A percentile compares a stretch with the other conserved stretches of the same genome.
These are phyloP conservation scores for Benitochromis conjunctus DNA, from an alignment of 2,113 vertebrate species.

Conservation along the genomic window DNA sequence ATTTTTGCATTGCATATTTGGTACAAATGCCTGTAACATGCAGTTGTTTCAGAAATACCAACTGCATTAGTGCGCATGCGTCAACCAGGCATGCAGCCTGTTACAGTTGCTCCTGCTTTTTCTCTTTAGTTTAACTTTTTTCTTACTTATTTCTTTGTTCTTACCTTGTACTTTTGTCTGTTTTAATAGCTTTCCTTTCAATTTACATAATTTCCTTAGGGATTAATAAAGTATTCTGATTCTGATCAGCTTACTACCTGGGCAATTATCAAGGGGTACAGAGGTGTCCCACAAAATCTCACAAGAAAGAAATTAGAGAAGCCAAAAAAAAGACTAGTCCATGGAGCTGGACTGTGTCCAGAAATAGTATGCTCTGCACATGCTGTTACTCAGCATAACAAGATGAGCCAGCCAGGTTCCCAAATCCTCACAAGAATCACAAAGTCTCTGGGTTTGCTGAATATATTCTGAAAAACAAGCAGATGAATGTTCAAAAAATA, in stretches of 20 bases:
- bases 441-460: background rate
- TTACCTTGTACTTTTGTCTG: no score
- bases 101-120: no score
- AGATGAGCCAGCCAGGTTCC: background rate
- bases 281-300: background rate
- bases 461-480: background rate
- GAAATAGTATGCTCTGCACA: background rate
- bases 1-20: background rate
- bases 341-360: background rate
- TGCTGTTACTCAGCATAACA: background rate
- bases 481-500: background rate
- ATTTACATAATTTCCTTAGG: no score
- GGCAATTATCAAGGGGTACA: background rate
- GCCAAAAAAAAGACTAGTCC: background rate
- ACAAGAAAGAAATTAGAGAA: background rate
- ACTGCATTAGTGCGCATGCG: background rate
- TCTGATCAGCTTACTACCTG: background rate
- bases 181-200: no score
- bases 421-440: background rate
- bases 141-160: no score
- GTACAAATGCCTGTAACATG: background rate
- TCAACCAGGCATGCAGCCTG: no score
- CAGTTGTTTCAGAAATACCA: background rate
- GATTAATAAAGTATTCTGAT: no score
- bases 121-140: no score